These are phyloP conservation scores for Enteromius argenteus DNA, from an alignment of 2,797 vertebrate species.

Conservation along the genomic window DNA sequence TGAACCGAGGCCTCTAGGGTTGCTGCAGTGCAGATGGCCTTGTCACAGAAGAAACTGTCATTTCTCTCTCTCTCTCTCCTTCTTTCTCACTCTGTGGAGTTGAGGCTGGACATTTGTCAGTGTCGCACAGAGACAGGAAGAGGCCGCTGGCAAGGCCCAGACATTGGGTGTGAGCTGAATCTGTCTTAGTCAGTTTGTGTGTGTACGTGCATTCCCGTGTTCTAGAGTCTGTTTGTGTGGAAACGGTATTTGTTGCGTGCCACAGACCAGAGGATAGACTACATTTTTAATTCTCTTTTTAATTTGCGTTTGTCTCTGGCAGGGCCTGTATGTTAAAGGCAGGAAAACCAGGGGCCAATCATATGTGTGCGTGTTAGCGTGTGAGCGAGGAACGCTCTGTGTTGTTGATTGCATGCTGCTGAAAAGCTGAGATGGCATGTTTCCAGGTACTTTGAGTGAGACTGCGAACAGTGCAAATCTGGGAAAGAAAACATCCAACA, in stretches of 20 bases:
- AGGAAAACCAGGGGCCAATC: conserved; percentile 14
- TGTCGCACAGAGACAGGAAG: conserved; percentile 57
- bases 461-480: conserved; percentile 30
- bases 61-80: conserved; percentile 11
- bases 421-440: conserved; percentile 58
- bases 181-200: conserved; percentile 59
- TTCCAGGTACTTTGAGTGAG: conserved; percentile 53
- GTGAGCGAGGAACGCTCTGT: not conserved
- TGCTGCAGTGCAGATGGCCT: conserved; percentile 63
- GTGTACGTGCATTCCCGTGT: conserved; percentile 28
- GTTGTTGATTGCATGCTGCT: conserved; percentile 62
- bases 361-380: conserved; percentile 33
- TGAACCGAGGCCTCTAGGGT: conserved; percentile 39
- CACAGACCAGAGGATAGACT: conserved; percentile 48
- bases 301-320: conserved; percentile 28
- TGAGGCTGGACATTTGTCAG: conserved; percentile 62
- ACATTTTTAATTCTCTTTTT: conserved; percentile 46
- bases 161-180: conserved; percentile 55
- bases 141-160: conserved; percentile 50
- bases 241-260: conserved; percentile 39
- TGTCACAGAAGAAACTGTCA: conserved; percentile 32
- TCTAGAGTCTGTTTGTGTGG: conserved; percentile 52
- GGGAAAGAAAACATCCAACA: conserved; percentile 40
- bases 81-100: conserved; percentile 34
- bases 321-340: not conserved